These are phyloP conservation scores for Amphiprion ocellaris DNA, from an alignment of 2,113 vertebrate species.

Conservation along the genomic window DNA sequence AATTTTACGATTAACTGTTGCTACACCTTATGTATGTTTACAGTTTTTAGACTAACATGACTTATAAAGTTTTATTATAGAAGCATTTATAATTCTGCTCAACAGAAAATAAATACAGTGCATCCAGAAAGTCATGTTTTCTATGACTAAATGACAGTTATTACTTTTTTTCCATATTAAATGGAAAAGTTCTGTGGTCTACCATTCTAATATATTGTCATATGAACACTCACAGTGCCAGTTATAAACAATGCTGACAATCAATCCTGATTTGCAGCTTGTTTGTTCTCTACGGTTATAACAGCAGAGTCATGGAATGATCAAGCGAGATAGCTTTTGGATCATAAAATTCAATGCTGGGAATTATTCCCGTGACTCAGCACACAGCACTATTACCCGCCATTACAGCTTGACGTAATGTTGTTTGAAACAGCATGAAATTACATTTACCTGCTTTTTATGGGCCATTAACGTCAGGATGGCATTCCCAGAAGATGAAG, in stretches of 20 bases:
- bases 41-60: too few species aligned
- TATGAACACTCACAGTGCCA: not conserved
- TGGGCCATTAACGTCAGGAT: conserved; percentile 63
- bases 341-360: conserved; percentile 14
- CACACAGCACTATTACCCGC: conserved; percentile 61
- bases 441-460: conserved; percentile 67
- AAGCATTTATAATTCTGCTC: too few species aligned
- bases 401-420: conserved; percentile 64
- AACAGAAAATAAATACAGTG: too few species aligned
- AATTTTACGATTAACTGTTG: too few species aligned
- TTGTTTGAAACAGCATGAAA: conserved; percentile 66
- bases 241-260: conserved; percentile 13
- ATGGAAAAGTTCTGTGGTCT: too few species aligned
- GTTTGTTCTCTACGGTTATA: not conserved
- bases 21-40: too few species aligned
- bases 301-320: conserved; percentile 40
- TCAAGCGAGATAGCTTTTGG: conserved; percentile 24
- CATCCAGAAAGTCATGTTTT: not conserved
- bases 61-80: too few species aligned
- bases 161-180: too few species aligned
- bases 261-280: conserved; percentile 3
- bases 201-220: too few species aligned
- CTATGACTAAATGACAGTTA: not conserved
- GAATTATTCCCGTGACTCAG: conserved; percentile 67
- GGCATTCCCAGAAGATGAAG: conserved; percentile 56